These are phyloP conservation scores for Pollachius pollachius DNA, from an alignment of 2,113 vertebrate species.

Conservation along the genomic window DNA sequence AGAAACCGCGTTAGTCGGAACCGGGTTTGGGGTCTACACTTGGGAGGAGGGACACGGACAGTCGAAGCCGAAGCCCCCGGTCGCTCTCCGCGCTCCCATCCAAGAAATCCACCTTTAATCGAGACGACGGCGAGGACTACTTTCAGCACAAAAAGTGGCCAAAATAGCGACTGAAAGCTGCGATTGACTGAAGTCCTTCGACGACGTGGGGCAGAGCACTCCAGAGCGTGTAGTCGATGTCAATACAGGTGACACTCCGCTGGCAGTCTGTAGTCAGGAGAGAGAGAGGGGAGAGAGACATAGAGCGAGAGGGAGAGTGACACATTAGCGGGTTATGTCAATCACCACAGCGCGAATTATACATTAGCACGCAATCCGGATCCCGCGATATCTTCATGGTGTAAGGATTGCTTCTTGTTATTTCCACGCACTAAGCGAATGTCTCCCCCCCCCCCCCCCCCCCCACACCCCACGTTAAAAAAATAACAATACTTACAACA, in stretches of 20 bases:
- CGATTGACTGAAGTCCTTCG: constrained; percentile 32
- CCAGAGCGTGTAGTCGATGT: constrained; percentile 20
- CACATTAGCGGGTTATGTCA: no score
- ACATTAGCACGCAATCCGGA: no score
- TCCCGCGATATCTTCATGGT: no score
- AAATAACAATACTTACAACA: no score
- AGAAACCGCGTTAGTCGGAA: constrained; percentile 27
- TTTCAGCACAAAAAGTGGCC: constrained; percentile 30
- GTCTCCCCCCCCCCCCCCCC: no score
- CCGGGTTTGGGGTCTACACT: constrained; percentile 37
- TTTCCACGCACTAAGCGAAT: no score
- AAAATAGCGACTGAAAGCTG: constrained; percentile 15
- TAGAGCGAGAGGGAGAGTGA: no score
- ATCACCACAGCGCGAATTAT: no score
- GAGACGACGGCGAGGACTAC: constrained; percentile 30
- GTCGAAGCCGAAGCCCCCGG: constrained; percentile 62
- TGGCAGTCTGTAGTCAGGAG: neutral
- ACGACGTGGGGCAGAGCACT: constrained; percentile 13
- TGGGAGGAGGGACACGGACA: constrained; percentile 54
- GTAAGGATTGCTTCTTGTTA: no score
- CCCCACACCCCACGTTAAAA: no score
- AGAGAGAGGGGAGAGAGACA: neutral
- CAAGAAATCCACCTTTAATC: constrained; percentile 22
- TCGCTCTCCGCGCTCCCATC: constrained; percentile 64
- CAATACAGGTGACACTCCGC: constrained; percentile 27